Base-by-base conservation (phyloP, 2,797 vertebrate species). In the Nothura maculosa region DNA sequence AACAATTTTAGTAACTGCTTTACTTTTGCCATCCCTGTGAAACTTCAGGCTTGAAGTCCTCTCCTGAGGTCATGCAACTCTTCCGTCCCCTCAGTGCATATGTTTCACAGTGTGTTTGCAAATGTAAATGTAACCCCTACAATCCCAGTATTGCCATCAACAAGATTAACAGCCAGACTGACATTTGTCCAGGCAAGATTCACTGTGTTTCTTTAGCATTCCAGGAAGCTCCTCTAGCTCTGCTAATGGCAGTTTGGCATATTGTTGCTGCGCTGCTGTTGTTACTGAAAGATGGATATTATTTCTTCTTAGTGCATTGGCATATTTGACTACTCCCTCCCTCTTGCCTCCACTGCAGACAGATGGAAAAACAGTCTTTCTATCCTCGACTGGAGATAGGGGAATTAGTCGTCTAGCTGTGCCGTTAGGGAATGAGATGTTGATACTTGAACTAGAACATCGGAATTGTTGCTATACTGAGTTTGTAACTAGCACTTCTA, bases 351-450 rank as follows among this genome's bases (percentile, higher is more conserved):
- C 4, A 0, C 76, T 91, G 81, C 79, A 5, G 5, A 50, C 75
- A 94, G 90, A 90, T 92, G 77, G 95, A 92, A 62, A 21, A 92
- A 25, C 81, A 90, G 55, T 73, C 48, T 81, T 90, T 70, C 67
- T 79, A 27, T 48, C 81, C 83, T 82, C 14, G 0, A 79, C 63
- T 75, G 79, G 68, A 93, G 72, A 73, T 66, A 30, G 2, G 74
- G 69, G 90, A 93, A 95, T 92, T 93, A 82, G 77, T 42, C 67
- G 87, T 86, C 79, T 84, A 94, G 60, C 89, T 88, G 60, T 90
- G 82, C 48, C 80, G 42, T 81, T 52, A 52, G 96, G 95, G 92
- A 96, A 61, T 81, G 32, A 77, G 76, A 38, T 67, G 75, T 73
- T 90, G 89, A n/a, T 91, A 55, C 48, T 92, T 93, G 81, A 92